Evolutionary conservation across 1,140 invertebrate species (phyloP).

Genomic region (Papilio glaucus): DNA sequence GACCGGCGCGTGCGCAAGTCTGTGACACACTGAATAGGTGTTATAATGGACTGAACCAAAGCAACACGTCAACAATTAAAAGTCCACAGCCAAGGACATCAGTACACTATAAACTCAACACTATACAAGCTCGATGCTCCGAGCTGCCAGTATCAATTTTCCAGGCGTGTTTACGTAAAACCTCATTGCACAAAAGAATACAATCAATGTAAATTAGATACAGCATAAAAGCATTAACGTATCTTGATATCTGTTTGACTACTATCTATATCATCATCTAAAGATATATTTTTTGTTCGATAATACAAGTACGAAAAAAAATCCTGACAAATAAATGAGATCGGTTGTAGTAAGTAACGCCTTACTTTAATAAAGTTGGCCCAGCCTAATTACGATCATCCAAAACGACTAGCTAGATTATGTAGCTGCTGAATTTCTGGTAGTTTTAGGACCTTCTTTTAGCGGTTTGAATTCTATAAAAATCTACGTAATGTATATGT

Average conservation of each 20-base stretch:
- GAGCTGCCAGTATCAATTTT: not conserved
- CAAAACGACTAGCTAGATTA: too few species aligned
- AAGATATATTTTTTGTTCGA: not conserved
- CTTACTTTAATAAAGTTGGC: too few species aligned
- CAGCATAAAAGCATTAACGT: not conserved
- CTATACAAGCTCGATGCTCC: not conserved
- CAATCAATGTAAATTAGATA: not conserved
- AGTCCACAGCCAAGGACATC: conserved; percentile 33
- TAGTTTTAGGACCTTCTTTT: too few species aligned
- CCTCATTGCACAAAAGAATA: not conserved
- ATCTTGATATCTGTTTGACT: not conserved
- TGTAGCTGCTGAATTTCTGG: too few species aligned
- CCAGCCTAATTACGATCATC: too few species aligned
- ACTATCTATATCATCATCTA: not conserved
- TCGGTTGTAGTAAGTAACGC: too few species aligned
- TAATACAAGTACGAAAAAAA: not conserved
- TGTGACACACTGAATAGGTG: conserved; percentile 35
- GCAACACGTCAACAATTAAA: conserved; percentile 47
- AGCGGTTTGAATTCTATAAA: too few species aligned
- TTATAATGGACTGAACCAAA: conserved; percentile 50
- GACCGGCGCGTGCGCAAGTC: conserved; percentile 21
- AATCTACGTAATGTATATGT: too few species aligned
- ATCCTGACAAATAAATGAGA: not conserved
- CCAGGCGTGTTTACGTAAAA: not conserved
- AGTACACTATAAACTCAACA: conserved; percentile 33